Evolutionary conservation across 2,888 invertebrate genomes (phyloP), one percentile per base, ranked within the genome.

Genomic region (Sericinus montela): DNA sequence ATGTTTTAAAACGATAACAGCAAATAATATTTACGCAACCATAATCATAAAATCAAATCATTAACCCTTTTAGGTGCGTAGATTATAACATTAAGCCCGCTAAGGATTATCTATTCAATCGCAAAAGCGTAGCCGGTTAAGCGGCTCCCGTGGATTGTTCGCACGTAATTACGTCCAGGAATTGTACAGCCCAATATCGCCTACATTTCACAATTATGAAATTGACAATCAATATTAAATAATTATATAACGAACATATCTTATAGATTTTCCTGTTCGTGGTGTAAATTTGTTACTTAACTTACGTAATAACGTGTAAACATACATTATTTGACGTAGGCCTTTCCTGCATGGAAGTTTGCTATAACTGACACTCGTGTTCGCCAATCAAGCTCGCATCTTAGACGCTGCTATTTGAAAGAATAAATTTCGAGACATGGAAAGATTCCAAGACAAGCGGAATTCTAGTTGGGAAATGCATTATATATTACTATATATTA

Each of bases 81-180:
- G 45, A 50, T 50, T 45, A 45, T 50, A 44, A 39, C 34, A 45
- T 29, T 19, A 41, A 39, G 23, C 49, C 35, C n/a, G 39, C 19
- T 36, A 36, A 30, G 28, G 43, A 13, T 49, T 49, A 50, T 50
- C 49, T 36, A 13, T 36, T 30, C 29, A 23, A 50, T 50, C 49
- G 32, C 28, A 35, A 35, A 11, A 16, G 39, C 28, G 28, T 28
- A 19, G 11, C 6, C 11, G 9, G 40, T 40, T 29, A 25, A 34
- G 28, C 30, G 9, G 40, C 43, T 48, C 39, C 29, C 35, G 40
- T 28, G 23, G 32, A 46, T 25, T 23, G 40, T 49, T 49, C 39
- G 44, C 44, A 16, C 28, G 44, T 40, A 45, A 49, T 49, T 40
- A 39, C 34, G 44, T 49, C 28, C 37, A 32, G 37, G 37, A 32